A percentile compares a stretch with the other conserved stretches of the same genome.
Evolutionary conservation across 2,797 vertebrate species (phyloP).

Genomic region (Parauchenoglanis ngamensis): DNA sequence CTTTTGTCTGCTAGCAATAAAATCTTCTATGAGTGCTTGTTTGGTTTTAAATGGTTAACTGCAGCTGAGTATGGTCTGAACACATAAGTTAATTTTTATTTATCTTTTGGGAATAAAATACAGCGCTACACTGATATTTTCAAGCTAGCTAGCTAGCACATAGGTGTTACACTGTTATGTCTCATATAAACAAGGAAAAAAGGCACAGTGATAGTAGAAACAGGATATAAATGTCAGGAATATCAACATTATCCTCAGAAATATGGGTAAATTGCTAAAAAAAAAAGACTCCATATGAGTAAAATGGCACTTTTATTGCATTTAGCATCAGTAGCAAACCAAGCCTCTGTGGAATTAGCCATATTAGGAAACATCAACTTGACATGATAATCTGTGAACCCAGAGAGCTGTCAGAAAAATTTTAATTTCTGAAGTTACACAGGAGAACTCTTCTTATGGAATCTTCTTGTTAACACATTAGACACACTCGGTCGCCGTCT

Average conservation of each 20-base stretch:
- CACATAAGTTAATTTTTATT: not conserved
- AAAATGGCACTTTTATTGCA: not conserved
- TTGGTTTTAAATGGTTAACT: not conserved
- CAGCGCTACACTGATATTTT: not conserved
- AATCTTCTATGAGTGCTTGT: not conserved
- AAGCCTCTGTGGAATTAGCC: not conserved
- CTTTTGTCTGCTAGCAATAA: not conserved
- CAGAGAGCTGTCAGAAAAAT: not conserved
- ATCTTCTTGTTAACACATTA: constrained; percentile 1
- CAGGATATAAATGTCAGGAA: not conserved
- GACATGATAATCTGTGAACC: constrained; percentile 28
- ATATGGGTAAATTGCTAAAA: not conserved
- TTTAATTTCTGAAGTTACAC: not conserved
- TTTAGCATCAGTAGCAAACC: not conserved
- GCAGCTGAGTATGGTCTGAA: not conserved
- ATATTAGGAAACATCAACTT: constrained; percentile 1
- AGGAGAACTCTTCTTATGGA: constrained; percentile 2
- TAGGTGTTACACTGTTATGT: not conserved
- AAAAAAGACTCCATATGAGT: not conserved
- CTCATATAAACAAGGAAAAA: not conserved
- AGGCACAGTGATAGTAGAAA: not conserved
- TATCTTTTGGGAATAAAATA: not conserved
- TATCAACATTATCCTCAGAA: not conserved
- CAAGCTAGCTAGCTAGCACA: not conserved
- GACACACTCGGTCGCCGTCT: not conserved